A percentile compares a stretch with the other conserved stretches of the same genome.
Evolutionary conservation across 23 tunicate genomes (phyloP).

Genomic region (Trididemnum nubilum): DNA sequence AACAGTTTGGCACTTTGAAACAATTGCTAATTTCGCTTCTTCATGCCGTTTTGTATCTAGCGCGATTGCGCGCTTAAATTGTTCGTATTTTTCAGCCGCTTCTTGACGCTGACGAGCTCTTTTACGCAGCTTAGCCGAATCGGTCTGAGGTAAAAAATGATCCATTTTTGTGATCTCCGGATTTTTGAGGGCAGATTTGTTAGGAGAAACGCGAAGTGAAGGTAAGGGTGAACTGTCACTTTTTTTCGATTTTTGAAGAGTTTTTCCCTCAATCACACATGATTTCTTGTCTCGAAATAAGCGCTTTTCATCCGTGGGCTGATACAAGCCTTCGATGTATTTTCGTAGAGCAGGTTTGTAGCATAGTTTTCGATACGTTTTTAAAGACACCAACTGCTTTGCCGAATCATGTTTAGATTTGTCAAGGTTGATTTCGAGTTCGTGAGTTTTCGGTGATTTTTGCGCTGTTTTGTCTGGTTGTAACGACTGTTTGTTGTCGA

Average conservation of each 20-base stretch:
- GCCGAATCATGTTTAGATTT: neutral
- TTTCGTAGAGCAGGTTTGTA: slow-evolving; percentile 77
- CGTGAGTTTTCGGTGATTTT: no score
- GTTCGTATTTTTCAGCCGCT: slow-evolving; percentile 50
- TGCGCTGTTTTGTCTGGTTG: neutral
- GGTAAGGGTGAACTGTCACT: neutral
- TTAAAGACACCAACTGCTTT: slow-evolving; percentile 44
- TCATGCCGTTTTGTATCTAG: slow-evolving; percentile 16
- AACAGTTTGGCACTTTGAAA: slow-evolving; percentile 66
- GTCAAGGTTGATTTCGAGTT: neutral
- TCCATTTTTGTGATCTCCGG: neutral
- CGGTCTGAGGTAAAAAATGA: neutral
- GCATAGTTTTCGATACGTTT: slow-evolving; percentile 55
- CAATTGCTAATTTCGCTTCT: slow-evolving; percentile 48
- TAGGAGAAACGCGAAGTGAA: neutral
- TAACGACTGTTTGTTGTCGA: neutral
- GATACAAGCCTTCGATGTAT: slow-evolving; percentile 45
- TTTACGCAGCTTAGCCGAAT: slow-evolving; percentile 1
- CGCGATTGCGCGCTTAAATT: slow-evolving; percentile 43
- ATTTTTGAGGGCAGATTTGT: neutral
- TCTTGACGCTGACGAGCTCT: slow-evolving; percentile 51
- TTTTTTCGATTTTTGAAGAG: neutral
- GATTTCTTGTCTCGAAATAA: neutral
- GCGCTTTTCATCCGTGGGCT: slow-evolving; percentile 26
- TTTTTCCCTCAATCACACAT: slow-evolving; percentile 43